Percentiles rank a stretch among this genome's conserved stretches.
Conservation (phyloP, 1,140 invertebrate species). For the Zaprionus camerounensis region DNA sequence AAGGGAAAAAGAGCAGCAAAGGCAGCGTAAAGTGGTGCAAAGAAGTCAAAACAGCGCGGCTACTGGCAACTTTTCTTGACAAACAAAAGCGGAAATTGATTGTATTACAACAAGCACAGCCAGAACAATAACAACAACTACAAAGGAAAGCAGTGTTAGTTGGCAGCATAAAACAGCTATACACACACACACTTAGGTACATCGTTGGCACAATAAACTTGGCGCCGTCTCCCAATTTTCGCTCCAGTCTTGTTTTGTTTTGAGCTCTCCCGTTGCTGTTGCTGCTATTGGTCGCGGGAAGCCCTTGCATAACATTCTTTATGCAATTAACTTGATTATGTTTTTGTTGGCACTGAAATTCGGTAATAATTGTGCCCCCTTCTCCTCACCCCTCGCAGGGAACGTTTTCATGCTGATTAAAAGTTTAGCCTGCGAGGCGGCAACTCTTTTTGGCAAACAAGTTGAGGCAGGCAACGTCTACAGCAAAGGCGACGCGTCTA, state of each 20-base stretch:
- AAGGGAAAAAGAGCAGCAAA: conserved; percentile 17
- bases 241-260: conserved; percentile 3
- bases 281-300: conserved; percentile 14
- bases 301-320: conserved; percentile 55
- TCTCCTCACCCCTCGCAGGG: background rate
- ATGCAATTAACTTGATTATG: conserved; percentile 82
- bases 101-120: conserved; percentile 63
- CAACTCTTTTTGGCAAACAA: conserved; percentile 52
- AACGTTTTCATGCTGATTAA: conserved; percentile 70
- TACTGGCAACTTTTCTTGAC: conserved; percentile 73
- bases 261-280: conserved; percentile 4
- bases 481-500: conserved; percentile 32
- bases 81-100: conserved; percentile 82
- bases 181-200: conserved; percentile 8
- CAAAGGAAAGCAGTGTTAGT: conserved; percentile 36
- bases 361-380: conserved; percentile 60
- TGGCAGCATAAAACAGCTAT: conserved; percentile 53
- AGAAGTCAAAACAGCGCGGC: conserved; percentile 60
- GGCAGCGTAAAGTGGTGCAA: conserved; percentile 46
- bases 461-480: conserved; percentile 59
- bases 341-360: conserved; percentile 71
- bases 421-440: conserved; percentile 60
- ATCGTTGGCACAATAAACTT: conserved; percentile 61
- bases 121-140: conserved; percentile 39
- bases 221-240: conserved; percentile 55